Evolutionary conservation across 35 echinoderm and acorn worm species (phyloP).

Genomic region (Eucidaris tribuloides): DNA sequence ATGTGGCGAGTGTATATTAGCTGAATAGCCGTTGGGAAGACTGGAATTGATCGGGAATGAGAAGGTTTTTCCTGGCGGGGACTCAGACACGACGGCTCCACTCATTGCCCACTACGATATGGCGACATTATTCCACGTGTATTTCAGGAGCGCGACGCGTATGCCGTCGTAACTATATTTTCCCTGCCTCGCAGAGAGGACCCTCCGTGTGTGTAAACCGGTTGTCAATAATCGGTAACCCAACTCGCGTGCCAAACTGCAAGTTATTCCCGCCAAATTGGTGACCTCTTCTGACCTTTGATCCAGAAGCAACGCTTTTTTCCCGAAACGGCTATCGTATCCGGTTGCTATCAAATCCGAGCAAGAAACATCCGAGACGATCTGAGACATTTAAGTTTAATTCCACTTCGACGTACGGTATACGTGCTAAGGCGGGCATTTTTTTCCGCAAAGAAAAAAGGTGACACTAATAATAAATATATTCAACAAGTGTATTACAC

Average conservation of each 20-base stretch:
- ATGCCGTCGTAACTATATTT: too few species aligned
- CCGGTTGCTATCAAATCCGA: not conserved
- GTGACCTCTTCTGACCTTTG: constrained; percentile 24
- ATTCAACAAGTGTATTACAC: too few species aligned
- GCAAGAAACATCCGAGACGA: too few species aligned
- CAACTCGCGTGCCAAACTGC: constrained; percentile 18
- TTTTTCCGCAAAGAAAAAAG: too few species aligned
- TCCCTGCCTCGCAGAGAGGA: too few species aligned
- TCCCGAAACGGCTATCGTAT: not conserved
- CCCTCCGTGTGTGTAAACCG: too few species aligned
- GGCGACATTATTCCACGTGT: too few species aligned
- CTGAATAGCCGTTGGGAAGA: constrained; percentile 19
- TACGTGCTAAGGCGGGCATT: too few species aligned
- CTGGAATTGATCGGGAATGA: constrained; percentile 20
- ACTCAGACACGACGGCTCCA: constrained; percentile 24
- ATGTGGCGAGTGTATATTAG: not conserved
- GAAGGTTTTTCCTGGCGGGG: constrained; percentile 6
- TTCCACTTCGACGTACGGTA: too few species aligned
- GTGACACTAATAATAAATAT: too few species aligned
- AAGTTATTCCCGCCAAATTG: constrained; percentile 17
- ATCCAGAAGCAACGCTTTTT: constrained; percentile 15
- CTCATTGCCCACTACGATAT: not conserved
- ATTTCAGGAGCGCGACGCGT: too few species aligned
- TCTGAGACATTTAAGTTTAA: too few species aligned
- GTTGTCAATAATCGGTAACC: constrained; percentile 15